phyloP scores from a whole-genome alignment of 2,113 vertebrate species.

The Symphodus melops region DNA sequence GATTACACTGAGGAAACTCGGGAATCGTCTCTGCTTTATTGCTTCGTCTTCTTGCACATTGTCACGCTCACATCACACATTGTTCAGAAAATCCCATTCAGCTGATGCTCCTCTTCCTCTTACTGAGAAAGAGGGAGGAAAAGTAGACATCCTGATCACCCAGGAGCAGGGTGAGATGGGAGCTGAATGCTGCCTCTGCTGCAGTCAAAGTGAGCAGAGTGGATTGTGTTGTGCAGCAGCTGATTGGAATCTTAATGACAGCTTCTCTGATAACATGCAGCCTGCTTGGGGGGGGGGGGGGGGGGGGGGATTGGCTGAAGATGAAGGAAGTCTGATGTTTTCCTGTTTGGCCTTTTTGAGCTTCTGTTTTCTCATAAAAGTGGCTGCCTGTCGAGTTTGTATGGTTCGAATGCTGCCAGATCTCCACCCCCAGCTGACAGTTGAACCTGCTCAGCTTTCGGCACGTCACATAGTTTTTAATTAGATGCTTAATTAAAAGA shows the following conservation, averaged over 20 bases:
- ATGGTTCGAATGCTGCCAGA: constrained; percentile 19
- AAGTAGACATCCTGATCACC: constrained; percentile 48
- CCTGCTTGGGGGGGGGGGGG: constrained; percentile 8
- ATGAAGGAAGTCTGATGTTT: constrained; percentile 33
- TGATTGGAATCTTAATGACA: constrained; percentile 72
- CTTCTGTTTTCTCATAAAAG: background rate
- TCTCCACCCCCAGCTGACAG: background rate
- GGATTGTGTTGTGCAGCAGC: constrained; percentile 57
- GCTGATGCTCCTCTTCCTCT: constrained; percentile 47
- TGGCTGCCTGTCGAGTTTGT: background rate
- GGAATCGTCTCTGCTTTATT: constrained; percentile 32
- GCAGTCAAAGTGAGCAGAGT: constrained; percentile 50
- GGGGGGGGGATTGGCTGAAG: constrained; percentile 18
- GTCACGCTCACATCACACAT: constrained; percentile 32
- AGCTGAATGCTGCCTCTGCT: constrained; percentile 39
- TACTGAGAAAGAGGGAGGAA: constrained; percentile 31
- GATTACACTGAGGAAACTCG: constrained; percentile 47
- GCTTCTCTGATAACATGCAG: constrained; percentile 45
- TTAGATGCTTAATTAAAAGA: background rate
- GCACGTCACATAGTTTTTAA: constrained; percentile 25
- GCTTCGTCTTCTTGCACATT: constrained; percentile 43
- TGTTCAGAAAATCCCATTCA: constrained; percentile 46
- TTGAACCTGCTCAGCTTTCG: constrained; percentile 17
- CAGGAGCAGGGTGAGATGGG: constrained; percentile 29
- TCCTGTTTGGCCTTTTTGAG: background rate